Conservation (phyloP, 2,113 vertebrate species). For the Lucifuga dentata region DNA sequence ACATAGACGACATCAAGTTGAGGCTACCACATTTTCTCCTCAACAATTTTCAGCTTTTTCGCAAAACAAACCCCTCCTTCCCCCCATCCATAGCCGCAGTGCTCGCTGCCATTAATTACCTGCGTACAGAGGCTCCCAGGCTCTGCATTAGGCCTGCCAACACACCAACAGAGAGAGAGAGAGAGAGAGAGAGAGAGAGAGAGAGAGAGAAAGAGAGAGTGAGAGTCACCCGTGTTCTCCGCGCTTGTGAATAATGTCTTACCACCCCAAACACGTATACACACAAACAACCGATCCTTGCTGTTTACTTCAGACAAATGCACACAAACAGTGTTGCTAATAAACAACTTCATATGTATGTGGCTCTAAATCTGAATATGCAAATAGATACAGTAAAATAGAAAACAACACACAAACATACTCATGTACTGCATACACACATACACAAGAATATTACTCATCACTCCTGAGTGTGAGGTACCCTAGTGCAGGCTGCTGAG, state of each 20-base stretch:
- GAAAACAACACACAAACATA: conserved; percentile 18
- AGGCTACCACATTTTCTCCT: conserved; percentile 34
- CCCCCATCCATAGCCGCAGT: conserved; percentile 47
- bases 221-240: conserved; percentile 40
- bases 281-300: neutral
- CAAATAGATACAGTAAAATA: conserved; percentile 52
- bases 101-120: conserved; percentile 71
- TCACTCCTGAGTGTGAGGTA: conserved; percentile 30
- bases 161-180: conserved; percentile 42
- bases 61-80: conserved; percentile 24
- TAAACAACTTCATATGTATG: conserved; percentile 50
- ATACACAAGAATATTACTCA: conserved; percentile 28
- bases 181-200: neutral
- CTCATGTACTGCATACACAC: neutral
- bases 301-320: conserved; percentile 42
- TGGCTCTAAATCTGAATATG: conserved; percentile 59
- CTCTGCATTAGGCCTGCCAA: conserved; percentile 60
- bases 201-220: conserved; percentile 19
- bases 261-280: conserved; percentile 5
- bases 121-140: conserved; percentile 60
- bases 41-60: neutral
- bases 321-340: conserved; percentile 10
- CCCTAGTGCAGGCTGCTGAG: neutral
- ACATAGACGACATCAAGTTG: conserved; percentile 55
- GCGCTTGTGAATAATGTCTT: conserved; percentile 47